phyloP scores from a whole-genome alignment of 23 tunicate species.

The Halocynthia aurantium region DNA sequence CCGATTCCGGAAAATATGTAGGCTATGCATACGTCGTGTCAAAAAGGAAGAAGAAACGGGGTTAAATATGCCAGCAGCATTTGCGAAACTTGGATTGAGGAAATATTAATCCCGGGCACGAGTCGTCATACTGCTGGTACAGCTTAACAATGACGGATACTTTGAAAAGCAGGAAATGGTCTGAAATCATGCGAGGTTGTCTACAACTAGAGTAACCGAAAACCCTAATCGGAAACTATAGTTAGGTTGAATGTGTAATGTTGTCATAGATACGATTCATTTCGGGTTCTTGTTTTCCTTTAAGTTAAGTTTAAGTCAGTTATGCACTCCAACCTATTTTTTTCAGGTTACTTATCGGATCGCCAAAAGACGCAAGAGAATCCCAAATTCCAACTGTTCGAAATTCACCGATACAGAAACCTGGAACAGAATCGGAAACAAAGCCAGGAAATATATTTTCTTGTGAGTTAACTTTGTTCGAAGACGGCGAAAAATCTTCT shows the following conservation, averaged over 20 bases:
- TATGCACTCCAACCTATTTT: background rate
- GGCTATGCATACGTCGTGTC: too few relatives aligned
- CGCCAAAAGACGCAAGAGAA: conserved; percentile 7
- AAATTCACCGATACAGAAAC: background rate
- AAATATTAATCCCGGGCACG: too few relatives aligned
- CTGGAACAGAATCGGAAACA: background rate
- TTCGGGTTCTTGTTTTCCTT: background rate
- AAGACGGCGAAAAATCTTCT: background rate
- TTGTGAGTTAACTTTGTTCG: background rate
- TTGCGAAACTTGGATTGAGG: too few relatives aligned
- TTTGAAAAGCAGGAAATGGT: too few relatives aligned
- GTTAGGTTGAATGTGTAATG: background rate
- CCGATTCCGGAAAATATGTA: too few relatives aligned
- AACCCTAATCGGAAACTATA: too few relatives aligned
- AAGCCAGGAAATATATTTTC: conserved; percentile 6
- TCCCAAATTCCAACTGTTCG: background rate
- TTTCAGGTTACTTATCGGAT: conserved; percentile 9
- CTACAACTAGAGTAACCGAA: too few relatives aligned
- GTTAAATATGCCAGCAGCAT: too few relatives aligned
- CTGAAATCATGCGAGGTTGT: too few relatives aligned
- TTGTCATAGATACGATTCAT: background rate
- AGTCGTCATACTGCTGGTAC: too few relatives aligned
- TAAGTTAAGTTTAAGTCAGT: background rate
- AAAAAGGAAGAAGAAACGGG: too few relatives aligned
- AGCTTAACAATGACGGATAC: too few relatives aligned